Evolutionary conservation across 2,113 vertebrate genomes (phyloP).

Genomic region (Eolophus roseicapilla): DNA sequence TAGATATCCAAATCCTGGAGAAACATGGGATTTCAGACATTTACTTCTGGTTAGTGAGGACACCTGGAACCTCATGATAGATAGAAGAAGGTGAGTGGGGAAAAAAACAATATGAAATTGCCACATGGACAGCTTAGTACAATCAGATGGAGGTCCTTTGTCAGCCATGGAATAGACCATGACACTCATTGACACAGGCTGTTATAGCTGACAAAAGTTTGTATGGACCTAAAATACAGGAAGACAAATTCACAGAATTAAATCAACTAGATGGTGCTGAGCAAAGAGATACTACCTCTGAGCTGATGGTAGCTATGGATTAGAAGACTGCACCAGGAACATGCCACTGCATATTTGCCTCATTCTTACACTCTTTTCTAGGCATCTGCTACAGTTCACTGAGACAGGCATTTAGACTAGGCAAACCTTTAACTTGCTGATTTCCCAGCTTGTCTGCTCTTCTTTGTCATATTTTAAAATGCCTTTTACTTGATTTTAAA

Average conservation of each 20-base stretch:
- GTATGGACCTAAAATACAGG: not conserved
- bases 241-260: not conserved
- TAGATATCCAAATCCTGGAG: not conserved
- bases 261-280: not conserved
- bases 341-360: not conserved
- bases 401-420: not conserved
- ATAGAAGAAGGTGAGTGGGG: not conserved
- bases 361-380: not conserved
- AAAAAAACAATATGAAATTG: not conserved
- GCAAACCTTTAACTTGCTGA: not conserved
- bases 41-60: not conserved
- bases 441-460: not conserved
- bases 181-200: not conserved
- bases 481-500: not conserved
- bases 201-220: not conserved
- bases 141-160: not conserved
- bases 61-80: not conserved
- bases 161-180: not conserved
- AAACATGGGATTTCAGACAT: not conserved
- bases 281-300: not conserved
- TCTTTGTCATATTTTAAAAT: not conserved
- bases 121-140: not conserved
- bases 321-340: not conserved
- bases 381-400: not conserved
- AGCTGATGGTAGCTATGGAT: not conserved